A percentile compares a stretch with the other conserved stretches of the same genome.
phyloP scores from a whole-genome alignment of 2,888 invertebrate genomes.

The Tinea semifulvella region DNA sequence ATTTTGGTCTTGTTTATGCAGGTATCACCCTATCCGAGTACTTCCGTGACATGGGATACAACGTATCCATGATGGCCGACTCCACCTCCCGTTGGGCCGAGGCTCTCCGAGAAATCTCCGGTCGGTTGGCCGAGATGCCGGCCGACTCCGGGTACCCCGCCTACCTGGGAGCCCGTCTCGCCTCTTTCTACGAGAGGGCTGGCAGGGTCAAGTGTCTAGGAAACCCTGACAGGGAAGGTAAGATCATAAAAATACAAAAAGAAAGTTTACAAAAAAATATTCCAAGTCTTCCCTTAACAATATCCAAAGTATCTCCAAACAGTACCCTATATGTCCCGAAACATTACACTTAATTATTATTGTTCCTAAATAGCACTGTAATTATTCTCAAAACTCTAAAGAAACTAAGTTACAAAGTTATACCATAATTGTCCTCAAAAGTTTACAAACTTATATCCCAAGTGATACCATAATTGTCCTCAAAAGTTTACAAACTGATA shows the following conservation, averaged over 20 bases:
- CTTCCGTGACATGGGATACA: constrained; percentile 99
- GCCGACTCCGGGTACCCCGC: constrained; percentile 99
- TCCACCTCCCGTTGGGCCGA: constrained; percentile 99
- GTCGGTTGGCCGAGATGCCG: constrained; percentile 99
- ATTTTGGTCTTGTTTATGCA: constrained; percentile 33
- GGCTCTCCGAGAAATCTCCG: constrained; percentile 99
- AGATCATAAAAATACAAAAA: not conserved
- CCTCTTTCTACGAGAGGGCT: constrained; percentile 99
- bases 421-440: too few relatives aligned
- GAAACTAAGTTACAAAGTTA: too few relatives aligned
- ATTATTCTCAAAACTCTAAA: too few relatives aligned
- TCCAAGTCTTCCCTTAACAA: too few relatives aligned
- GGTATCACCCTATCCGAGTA: constrained; percentile 99
- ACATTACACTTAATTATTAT: too few relatives aligned
- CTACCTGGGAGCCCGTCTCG: constrained; percentile 96
- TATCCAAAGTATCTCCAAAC: too few relatives aligned
- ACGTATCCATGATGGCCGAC: constrained; percentile 99
- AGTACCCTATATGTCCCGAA: too few relatives aligned
- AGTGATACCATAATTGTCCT: too few relatives aligned
- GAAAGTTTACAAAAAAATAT: too few relatives aligned
- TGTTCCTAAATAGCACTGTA: too few relatives aligned
- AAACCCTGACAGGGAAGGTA: constrained; percentile 94
- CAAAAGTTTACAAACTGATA: too few relatives aligned
- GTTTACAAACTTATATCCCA: too few relatives aligned
- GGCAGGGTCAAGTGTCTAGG: constrained; percentile 97